These are phyloP conservation scores for Microplitis manilae DNA, from an alignment of 2,888 invertebrate genomes.

Conservation along the genomic window DNA sequence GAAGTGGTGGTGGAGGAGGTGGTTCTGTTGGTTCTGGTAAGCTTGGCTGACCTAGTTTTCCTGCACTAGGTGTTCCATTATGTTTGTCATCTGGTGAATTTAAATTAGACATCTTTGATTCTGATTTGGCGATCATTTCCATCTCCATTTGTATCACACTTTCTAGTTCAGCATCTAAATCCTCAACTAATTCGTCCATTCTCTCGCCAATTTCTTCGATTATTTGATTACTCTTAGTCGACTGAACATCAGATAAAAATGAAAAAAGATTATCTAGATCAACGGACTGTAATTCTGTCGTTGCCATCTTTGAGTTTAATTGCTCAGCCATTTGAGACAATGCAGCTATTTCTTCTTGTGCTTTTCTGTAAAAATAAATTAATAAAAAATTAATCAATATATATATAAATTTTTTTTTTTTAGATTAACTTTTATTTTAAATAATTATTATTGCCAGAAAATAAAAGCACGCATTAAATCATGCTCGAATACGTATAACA, in stretches of 20 bases:
- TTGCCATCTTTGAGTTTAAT: slow-evolving; percentile 77
- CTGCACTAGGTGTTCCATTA: slow-evolving; percentile 52
- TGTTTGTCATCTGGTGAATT: slow-evolving; percentile 58
- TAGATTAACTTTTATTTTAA: not conserved
- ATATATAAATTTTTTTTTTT: not conserved
- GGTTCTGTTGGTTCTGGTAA: slow-evolving; percentile 85
- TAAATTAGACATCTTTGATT: slow-evolving; percentile 50
- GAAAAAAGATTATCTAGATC: slow-evolving; percentile 93
- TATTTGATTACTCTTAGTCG: slow-evolving; percentile 76
- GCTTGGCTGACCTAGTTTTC: slow-evolving; percentile 75
- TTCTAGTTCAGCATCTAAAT: slow-evolving; percentile 84
- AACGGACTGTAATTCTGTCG: slow-evolving; percentile 79
- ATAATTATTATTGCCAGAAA: not conserved
- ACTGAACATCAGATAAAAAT: slow-evolving; percentile 86
- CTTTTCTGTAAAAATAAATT: slow-evolving; percentile 73
- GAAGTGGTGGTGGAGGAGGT: slow-evolving; percentile 79
- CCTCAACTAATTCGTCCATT: slow-evolving; percentile 87
- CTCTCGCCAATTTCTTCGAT: slow-evolving; percentile 89
- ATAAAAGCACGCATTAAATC: slow-evolving; percentile 8
- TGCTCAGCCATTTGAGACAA: slow-evolving; percentile 83
- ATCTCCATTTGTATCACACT: slow-evolving; percentile 78
- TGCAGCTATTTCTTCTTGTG: slow-evolving; percentile 80
- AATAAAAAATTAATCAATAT: not conserved
- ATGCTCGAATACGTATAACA: slow-evolving; percentile 23
- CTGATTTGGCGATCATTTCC: slow-evolving; percentile 62